A percentile compares a stretch with the other conserved stretches of the same genome.
Evolutionary conservation across 2,888 invertebrate genomes (phyloP).

Genomic region (Lasioglossum figueresi): DNA sequence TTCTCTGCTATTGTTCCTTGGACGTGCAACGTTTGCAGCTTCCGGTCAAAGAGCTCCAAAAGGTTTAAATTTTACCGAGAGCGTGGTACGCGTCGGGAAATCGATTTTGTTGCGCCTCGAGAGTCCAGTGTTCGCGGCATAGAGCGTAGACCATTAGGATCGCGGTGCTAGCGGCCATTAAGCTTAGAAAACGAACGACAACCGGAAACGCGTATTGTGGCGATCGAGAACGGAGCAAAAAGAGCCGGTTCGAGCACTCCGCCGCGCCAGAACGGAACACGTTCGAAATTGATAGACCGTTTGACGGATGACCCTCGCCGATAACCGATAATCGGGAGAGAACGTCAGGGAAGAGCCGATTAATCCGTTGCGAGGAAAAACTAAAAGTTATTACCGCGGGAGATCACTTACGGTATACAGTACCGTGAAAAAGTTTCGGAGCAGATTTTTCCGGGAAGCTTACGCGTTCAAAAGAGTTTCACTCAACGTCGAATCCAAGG

Average conservation of each 20-base stretch:
- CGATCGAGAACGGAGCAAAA: background rate
- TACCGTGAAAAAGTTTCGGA: background rate
- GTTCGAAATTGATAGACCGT: background rate
- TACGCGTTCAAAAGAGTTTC: background rate
- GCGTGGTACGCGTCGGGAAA: background rate
- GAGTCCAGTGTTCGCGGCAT: background rate
- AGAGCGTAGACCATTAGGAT: background rate
- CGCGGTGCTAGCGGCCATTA: background rate
- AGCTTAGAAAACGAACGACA: background rate
- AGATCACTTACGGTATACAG: background rate
- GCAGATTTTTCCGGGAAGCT: background rate
- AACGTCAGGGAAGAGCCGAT: background rate
- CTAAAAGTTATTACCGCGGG: background rate
- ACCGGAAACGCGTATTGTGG: background rate
- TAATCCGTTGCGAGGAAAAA: background rate
- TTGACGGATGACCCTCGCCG: background rate
- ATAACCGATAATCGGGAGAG: background rate
- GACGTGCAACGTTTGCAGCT: background rate
- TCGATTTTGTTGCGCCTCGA: background rate
- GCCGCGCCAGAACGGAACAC: background rate
- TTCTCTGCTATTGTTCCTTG: background rate
- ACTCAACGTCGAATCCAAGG: background rate
- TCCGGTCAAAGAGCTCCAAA: conserved; percentile 2
- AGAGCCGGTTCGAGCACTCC: background rate
- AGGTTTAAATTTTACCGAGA: background rate